Base-by-base conservation (phyloP, 1,140 invertebrate genomes). In the Stenopsyche tienmushanensis region DNA sequence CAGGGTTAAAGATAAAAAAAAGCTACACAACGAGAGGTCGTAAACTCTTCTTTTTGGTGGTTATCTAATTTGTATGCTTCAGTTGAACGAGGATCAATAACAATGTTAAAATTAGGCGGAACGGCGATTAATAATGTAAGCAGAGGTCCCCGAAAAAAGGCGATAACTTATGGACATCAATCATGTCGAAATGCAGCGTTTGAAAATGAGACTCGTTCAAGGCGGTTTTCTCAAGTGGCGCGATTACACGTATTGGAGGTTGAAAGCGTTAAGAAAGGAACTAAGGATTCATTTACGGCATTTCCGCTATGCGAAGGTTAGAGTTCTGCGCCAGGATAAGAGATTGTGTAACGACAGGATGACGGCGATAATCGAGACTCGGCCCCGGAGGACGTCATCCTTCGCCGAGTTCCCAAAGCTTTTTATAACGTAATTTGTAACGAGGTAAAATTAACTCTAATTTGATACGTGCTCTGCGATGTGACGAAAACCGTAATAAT, bases 291-390 rank as follows among this genome's bases (percentile, higher is more conserved):
- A n/a, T 60, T 47, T 60, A 60, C 26, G 13, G 20, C 15, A 13
- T 58, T 45, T 44, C 55, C 39, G 42, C 57, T 47, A 60, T 60
- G 57, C 8, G 63, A 65, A 65, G 52, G 53, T 55, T 57, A 55
- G n/a, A 57, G 24, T 39, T 10, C n/a, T 8, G 20, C n/a, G 26
- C 17, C 21, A 45, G 52, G 25, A 20, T 42, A 10, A 18, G 20
- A 41, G 23, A 64, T 64, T 42, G 29, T 29, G 50, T 47, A 64
- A 64, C 52, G 50, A 50, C 50, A 64, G 41, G 50, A 64, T 64
- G 52, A 64, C 20, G 50, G 25, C 26, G 13, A 24, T 34, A 52
- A 62, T 50, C 17, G 21, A 50, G 21, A 20, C 3, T 50, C 21
- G 10, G 15, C 17, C 13, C 3, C 21, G 9, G 47, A 50, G 21